These are phyloP conservation scores for Chamaea fasciata DNA, from an alignment of 2,113 vertebrate species.

Conservation along the genomic window DNA sequence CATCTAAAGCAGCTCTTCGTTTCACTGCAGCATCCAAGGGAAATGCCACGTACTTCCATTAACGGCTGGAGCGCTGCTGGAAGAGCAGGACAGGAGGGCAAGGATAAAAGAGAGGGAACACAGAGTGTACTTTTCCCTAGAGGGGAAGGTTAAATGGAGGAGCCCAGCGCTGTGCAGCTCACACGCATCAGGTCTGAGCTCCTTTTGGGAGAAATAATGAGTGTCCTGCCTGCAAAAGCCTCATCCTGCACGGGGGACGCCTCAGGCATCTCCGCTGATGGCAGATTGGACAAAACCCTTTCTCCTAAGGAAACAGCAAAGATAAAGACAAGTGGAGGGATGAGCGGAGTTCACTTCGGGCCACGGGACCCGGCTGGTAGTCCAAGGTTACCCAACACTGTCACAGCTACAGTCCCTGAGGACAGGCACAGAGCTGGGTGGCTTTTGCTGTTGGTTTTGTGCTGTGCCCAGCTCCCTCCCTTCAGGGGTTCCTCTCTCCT, in stretches of 20 bases:
- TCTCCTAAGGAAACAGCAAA: neutral
- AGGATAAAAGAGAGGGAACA: neutral
- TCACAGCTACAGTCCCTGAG: neutral
- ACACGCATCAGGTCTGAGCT: neutral
- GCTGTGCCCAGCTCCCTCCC: neutral
- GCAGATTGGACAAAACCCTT: neutral
- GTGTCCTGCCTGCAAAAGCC: neutral
- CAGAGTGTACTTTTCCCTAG: neutral
- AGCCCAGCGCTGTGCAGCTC: neutral
- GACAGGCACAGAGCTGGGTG: neutral
- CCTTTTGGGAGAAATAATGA: neutral
- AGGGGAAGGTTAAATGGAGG: slow-evolving; percentile 45
- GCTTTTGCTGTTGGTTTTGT: neutral
- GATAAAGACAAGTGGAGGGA: neutral
- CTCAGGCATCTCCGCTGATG: neutral
- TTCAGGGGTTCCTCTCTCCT: neutral
- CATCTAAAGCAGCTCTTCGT: neutral
- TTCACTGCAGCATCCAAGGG: neutral
- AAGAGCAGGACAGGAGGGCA: neutral
- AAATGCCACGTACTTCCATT: neutral
- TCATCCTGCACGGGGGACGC: rapidly evolving
- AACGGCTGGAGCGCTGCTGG: neutral
- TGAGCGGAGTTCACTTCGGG: neutral
- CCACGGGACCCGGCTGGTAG: neutral
- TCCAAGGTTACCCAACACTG: neutral